Conservation (phyloP, 2,888 invertebrate species). For the Cheilosia vernalis region DNA sequence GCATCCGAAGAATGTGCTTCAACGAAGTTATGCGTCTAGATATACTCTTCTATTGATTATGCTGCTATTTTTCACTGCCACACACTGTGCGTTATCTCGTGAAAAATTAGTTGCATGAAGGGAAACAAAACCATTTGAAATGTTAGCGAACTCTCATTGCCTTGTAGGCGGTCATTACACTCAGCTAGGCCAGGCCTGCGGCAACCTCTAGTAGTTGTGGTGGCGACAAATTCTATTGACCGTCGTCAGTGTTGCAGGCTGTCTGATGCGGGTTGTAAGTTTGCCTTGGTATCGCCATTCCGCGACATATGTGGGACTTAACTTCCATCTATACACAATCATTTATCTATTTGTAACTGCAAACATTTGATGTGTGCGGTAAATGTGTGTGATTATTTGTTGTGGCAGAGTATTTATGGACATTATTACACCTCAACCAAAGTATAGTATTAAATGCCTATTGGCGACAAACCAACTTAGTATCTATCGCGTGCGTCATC, state of each 20-base stretch:
- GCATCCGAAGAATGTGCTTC: conserved; percentile 14
- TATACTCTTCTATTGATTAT: conserved; percentile 8
- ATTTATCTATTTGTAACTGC: conserved; percentile 17
- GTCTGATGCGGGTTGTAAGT: conserved; percentile 32
- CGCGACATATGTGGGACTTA: conserved; percentile 44
- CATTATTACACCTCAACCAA: conserved; percentile 67
- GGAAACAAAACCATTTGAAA: conserved; percentile 48
- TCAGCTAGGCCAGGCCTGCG: conserved; percentile 57
- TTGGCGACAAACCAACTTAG: conserved; percentile 29
- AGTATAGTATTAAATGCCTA: conserved; percentile 32
- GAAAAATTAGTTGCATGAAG: conserved; percentile 61
- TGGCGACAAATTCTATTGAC: conserved; percentile 73
- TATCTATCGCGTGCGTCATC: conserved; percentile 66
- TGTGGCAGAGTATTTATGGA: conserved; percentile 59
- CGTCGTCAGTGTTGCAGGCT: conserved; percentile 49
- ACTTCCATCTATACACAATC: conserved; percentile 11
- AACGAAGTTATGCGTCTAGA: conserved; percentile 36
- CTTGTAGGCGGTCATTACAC: conserved; percentile 74
- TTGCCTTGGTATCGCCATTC: conserved; percentile 59
- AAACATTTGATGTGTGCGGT: conserved; percentile 21
- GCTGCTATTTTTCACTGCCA: conserved; percentile 11
- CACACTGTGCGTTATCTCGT: conserved; percentile 55
- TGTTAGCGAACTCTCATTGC: conserved; percentile 73
- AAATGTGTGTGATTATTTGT: conserved; percentile 48
- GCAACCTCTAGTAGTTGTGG: conserved; percentile 15